Evolutionary conservation across 2,888 invertebrate genomes (phyloP), one percentile per base, ranked within the genome.

Genomic region (Caenorhabditis imperialis): DNA sequence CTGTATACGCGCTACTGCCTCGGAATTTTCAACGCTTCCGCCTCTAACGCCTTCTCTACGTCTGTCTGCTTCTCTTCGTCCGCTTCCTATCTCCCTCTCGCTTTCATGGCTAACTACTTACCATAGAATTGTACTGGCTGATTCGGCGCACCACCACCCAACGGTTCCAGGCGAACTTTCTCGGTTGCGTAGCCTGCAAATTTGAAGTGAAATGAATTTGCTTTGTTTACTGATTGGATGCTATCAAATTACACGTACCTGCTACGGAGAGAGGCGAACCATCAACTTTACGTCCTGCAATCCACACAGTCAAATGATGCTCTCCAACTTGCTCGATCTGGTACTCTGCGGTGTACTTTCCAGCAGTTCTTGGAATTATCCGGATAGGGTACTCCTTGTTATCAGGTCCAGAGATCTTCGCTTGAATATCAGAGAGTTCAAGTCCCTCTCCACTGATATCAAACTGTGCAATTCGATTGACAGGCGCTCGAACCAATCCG

Each of bases 91-190:
- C 42, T 50, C 10, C 45, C 47, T 48, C 53, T 30, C 30, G 38
- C 37, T 33, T 18, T 48, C 37, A 30, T 6, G 30, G 30, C 30
- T 30, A 30, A 30, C 42, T 38, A 60, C 89, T 88, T 90, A 95
- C 95, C 95, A 92, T 93, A 92, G 90, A 99, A 98, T 90, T 96
- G 95, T 88, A 96, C 95, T 77, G 95, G 94, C 89, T 96, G 94
- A 60, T 96, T 96, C 38, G 97, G 95, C 75, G 94, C 93, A 72
- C 95, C 96, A 86, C 93, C 94, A 84, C 94, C 93, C 33, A 97
- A 93, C 89, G 96, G 95, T 60, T 95, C 94, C 81, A 98, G 94
- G 90, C 94, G 93, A 88, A 98, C 96, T 79, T 95, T 92, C 81
- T 94, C 93, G 78, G 96, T 93, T 89, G 82, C 78, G 72, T 81